Evolutionary conservation across 2,888 invertebrate genomes (phyloP), one percentile per base, ranked within the genome.

Genomic region (Lasioglossum vierecki): DNA sequence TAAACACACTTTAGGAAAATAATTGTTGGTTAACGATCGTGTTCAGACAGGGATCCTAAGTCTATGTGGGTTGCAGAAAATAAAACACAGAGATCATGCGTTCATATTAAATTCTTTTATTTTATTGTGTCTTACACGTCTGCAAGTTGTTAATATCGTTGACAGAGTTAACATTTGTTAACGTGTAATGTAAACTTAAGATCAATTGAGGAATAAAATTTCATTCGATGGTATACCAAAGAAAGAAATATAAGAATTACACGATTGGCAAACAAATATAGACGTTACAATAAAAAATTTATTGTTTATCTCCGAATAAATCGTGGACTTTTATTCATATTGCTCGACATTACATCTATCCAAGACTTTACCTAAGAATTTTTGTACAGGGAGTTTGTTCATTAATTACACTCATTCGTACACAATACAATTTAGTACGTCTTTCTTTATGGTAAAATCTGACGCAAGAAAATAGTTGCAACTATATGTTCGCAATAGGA

Each of bases 171-270:
- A 41, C 44, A 11, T 11, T 11, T 11, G 44, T 11, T 26, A 13
- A n/a, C 4, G 26, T 26, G 18, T 44, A 15, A 6, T n/a, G 30
- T 35, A 49, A 78, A 66, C 66, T 39, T 41, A 41, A 30, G 39
- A 4, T 57, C 18, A 22, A 78, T 49, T 72, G 26, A 75, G 15
- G 30, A 60, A 57, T 77, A 41, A 46, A 72, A 44, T 53, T 71
- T 80, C 30, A n/a, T 39, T 68, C 74, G 74, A 72, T 35, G 60
- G 63, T 44, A 72, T 76, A 77, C 75, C 78, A 83, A 89, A 83
- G 83, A 79, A 82, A 66, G 18, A 87, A 91, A 90, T 93, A 93
- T 90, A 93, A 92, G 93, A 93, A 93, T 93, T 92, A 89, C 90
- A 91, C 90, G 85, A 86, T 86, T 35, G 30, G 63, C 30, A 18